Evolutionary conservation across 2,797 vertebrate species (phyloP), one percentile per base, ranked within the genome.

Genomic region (Diplodus sargus): DNA sequence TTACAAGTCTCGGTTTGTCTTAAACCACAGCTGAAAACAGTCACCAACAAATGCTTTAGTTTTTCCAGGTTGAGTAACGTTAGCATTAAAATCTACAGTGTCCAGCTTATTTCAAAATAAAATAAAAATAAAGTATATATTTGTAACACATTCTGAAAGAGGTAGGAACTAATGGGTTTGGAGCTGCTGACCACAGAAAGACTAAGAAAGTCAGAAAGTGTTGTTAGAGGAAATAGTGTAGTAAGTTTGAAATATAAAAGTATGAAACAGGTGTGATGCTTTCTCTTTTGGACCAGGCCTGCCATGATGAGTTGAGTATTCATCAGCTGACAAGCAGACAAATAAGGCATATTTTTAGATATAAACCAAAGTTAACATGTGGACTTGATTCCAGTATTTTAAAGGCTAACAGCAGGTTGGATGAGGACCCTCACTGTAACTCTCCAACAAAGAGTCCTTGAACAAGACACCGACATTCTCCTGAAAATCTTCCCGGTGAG

Each of bases 381-480:
- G 9, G 45, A 63, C 18, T 11, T n/a, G 16, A 51, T 60, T 43
- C 23, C 43, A 25, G 18, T 15, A 42, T 68, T 48, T 49, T 10
- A 56, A 67, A 57, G 16, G 49, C 1, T 5, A 58, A 45, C 7
- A 47, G 23, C 18, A 25, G 16, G 15, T 4, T 20, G 52, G 17
- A 58, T 28, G 13, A 62, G n/a, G 30, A 70, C 48, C 17, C 56
- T 58, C 65, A n/a, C 20, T 52, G 16, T 42, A 66, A 43, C 39
- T 53, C 28, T 25, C 59, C 59, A 66, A 45, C 43, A 53, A 74
- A 74, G 74, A 15, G 25, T 43, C 62, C 56, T 78, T 70, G 64
- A 76, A 65, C 57, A 43, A 72, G 64, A 79, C 14, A 82, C 25
- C 25, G 48, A 60, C 17, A 20, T 23, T 67, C 4, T 15, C 14